phyloP scores from a whole-genome alignment of 2,797 vertebrate genomes.

The Harpagifer antarcticus region DNA sequence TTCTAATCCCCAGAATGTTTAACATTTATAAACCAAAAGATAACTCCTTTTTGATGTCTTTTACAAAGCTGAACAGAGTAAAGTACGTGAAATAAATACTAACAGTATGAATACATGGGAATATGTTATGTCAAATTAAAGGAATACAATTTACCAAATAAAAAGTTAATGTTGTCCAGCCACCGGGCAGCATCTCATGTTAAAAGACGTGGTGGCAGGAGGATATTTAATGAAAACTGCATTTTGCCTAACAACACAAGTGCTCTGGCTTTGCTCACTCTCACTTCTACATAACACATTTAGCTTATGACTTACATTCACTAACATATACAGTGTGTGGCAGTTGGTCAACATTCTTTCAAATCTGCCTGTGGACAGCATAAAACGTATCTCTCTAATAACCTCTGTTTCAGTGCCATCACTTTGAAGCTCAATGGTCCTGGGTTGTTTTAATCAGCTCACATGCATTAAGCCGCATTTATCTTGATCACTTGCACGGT shows the following conservation, averaged over 20 bases:
- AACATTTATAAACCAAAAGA: background rate
- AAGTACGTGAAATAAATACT: constrained; percentile 13
- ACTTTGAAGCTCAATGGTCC: constrained; percentile 63
- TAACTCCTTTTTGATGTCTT: background rate
- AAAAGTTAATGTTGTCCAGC: constrained; percentile 7
- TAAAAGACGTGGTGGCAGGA: constrained; percentile 25
- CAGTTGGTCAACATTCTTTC: constrained; percentile 41
- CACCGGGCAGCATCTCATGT: constrained; percentile 1
- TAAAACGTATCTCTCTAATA: constrained; percentile 48
- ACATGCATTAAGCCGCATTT: constrained; percentile 64
- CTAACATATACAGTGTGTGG: constrained; percentile 41
- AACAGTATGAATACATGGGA: constrained; percentile 10
- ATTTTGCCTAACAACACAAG: constrained; percentile 34
- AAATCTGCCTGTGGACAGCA: constrained; percentile 46
- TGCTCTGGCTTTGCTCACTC: constrained; percentile 23
- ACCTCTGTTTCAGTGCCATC: constrained; percentile 48
- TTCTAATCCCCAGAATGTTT: background rate
- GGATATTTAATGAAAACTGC: constrained; percentile 44
- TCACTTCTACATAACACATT: constrained; percentile 36
- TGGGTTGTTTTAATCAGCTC: constrained; percentile 65
- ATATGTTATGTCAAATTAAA: constrained; percentile 17
- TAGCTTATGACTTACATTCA: constrained; percentile 27
- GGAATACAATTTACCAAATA: constrained; percentile 7
- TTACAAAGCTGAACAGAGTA: background rate
- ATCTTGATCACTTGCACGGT: constrained; percentile 70